Percentiles rank a stretch among this genome's conserved stretches.
phyloP scores from a whole-genome alignment of 2,797 vertebrate genomes.

The Characodon lateralis region DNA sequence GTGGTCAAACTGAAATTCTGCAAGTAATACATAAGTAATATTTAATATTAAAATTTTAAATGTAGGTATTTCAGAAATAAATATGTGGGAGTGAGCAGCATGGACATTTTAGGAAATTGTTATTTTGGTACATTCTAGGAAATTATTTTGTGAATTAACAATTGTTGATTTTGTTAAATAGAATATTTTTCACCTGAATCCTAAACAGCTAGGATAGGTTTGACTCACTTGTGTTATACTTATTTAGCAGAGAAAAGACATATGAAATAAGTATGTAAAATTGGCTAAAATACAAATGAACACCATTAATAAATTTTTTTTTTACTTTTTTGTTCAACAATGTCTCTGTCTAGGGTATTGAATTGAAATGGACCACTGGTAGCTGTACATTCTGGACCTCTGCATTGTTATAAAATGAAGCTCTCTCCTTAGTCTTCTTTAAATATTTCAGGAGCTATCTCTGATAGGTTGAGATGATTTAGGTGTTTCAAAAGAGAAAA shows the following conservation, averaged over 20 bases:
- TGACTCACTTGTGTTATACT: neutral
- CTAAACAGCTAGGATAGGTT: neutral
- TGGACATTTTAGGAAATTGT: neutral
- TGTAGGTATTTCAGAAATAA: neutral
- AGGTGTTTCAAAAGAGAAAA: constrained; percentile 55
- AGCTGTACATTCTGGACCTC: constrained; percentile 31
- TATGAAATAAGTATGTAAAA: neutral
- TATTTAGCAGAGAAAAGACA: neutral
- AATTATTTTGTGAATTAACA: neutral
- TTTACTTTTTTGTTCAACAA: neutral
- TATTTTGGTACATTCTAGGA: neutral
- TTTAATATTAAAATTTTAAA: neutral
- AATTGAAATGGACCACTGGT: constrained; percentile 29
- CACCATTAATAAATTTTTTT: neutral
- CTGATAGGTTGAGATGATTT: constrained; percentile 63
- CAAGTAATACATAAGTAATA: neutral
- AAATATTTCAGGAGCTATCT: constrained; percentile 66
- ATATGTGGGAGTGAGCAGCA: neutral
- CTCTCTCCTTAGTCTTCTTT: constrained; percentile 44
- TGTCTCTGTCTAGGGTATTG: constrained; percentile 50
- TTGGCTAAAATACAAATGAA: neutral
- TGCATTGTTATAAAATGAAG: constrained; percentile 65
- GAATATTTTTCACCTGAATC: neutral
- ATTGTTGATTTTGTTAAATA: neutral
- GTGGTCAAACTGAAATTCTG: neutral